Base-by-base conservation (phyloP, 1,140 invertebrate genomes). In the Diabrotica virgifera region DNA sequence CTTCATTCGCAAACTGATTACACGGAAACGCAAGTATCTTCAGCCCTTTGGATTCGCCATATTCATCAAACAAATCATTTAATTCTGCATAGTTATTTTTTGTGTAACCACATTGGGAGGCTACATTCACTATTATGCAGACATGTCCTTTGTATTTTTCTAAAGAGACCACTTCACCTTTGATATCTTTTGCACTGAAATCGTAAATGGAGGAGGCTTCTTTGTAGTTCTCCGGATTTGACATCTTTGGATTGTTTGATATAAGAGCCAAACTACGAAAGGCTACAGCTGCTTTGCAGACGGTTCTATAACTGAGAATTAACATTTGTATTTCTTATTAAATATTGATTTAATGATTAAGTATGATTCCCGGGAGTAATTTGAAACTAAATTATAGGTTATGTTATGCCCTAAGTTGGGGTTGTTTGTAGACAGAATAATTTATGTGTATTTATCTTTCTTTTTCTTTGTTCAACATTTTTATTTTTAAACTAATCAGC, bases 21-120 rank as follows among this genome's bases (percentile, higher is more conserved):
- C 94, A 96, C 0, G 95, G 95, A 80, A 97, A 97, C 8, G 89
- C 95, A 6, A 95, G 77, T 70, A 96, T 93, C 72, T 84, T 84
- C 65, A 94, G 79, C 35, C 88, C 89, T 70, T 85, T 79, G 11
- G 70, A 76, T 36, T 88, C 85, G 38, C 77, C 83, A 75, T 90
- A 92, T 72, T 89, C 85, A 51, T 90, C 83, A 74, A 92, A 87
- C 6, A 95, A 74, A 57, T 86, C 81, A 35, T 87, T 87, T 11
- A 96, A 78, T 73, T 91, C 86, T 67, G 85, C 85, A 78, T 95
- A 95, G 78, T 95, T 92, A 9, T 80, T 85, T 24, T 88, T 85
- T 7, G 93, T 94, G 52, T 89, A 83, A 4, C 92, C 92, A 81
- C 94, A 96, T 70, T 92, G 84, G 35, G 91, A 94, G 0, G 94